Base-by-base conservation (phyloP, 2,888 invertebrate genomes). In the Orthosia gracilis region DNA sequence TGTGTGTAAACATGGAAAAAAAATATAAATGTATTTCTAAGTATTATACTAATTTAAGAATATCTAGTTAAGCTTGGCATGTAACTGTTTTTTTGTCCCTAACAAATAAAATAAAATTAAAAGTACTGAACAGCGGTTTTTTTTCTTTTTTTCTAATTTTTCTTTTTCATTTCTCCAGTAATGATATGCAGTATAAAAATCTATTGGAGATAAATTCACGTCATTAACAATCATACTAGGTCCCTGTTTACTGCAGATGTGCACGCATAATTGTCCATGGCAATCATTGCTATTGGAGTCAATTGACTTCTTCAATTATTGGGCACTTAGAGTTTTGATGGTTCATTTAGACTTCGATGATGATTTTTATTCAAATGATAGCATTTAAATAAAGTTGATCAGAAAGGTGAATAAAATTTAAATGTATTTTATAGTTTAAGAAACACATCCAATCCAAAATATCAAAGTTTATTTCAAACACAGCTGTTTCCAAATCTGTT, bases 281-380 rank as follows among this genome's bases (percentile, higher is more conserved):
- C 78, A 69, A 57, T 72, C 68, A 15, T 26, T 23, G 65, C 64
- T 69, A 82, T 69, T 80, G 57, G 31, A 65, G 49, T 26, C 80
- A 80, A 80, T 80, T 80, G 80, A 62, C 72, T 72, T 68, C 71
- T 76, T 82, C 49, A 76, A 64, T 69, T 54, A 79, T 64, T 57
- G 47, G 49, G 45, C 45, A 63, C 40, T 50, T 77, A 58, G 52
- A 63, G 15, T 50, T 55, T 54, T 67, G 59, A 71, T 64, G n/a
- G 62, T 21, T 67, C 61, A 63, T 45, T 55, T 26, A n/a, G n/a
- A 9, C 45, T 47, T n/a, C n/a, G 21, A 23, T 11, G 18, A 13
- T 18, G 3, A 31, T 13, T 15, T 9, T 7, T 23, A 18, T 17
- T 49, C 23, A 15, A 0, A 31, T 21, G 13, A 18, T 18, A 0